These are phyloP conservation scores for Lymantria monacha DNA, from an alignment of 2,888 invertebrate species.

Conservation along the genomic window DNA sequence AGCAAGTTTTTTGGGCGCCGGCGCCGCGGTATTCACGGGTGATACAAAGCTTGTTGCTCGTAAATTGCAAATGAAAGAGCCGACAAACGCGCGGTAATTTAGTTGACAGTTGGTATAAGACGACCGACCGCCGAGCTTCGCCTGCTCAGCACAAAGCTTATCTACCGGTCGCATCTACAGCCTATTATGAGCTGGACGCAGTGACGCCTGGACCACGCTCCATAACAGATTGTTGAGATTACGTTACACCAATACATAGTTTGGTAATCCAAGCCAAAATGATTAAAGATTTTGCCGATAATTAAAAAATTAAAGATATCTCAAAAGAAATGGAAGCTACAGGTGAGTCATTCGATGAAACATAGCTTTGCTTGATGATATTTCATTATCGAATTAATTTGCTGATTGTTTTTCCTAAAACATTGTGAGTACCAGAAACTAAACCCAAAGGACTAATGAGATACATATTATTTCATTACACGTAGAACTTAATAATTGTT, in stretches of 20 bases:
- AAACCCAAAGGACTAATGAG: slow-evolving; percentile 28
- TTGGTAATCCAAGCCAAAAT: slow-evolving; percentile 31
- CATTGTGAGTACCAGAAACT: slow-evolving; percentile 18
- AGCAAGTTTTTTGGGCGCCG: slow-evolving; percentile 55
- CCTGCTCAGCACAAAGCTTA: slow-evolving; percentile 57
- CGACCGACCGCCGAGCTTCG: slow-evolving; percentile 37
- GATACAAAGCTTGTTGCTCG: slow-evolving; percentile 58
- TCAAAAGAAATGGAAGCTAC: slow-evolving; percentile 20
- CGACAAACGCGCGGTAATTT: slow-evolving; percentile 76
- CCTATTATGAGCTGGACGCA: slow-evolving; percentile 73
- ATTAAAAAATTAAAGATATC: slow-evolving; percentile 34
- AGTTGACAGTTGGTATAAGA: slow-evolving; percentile 68
- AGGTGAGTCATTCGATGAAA: slow-evolving; percentile 9
- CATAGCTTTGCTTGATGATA: slow-evolving; percentile 16
- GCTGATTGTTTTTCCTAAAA: slow-evolving; percentile 1
- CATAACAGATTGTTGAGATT: slow-evolving; percentile 65
- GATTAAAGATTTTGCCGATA: slow-evolving; percentile 33
- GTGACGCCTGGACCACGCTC: slow-evolving; percentile 54
- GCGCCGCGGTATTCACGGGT: slow-evolving; percentile 44
- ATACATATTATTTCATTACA: slow-evolving; percentile 35
- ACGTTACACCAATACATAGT: slow-evolving; percentile 33
- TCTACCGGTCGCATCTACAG: slow-evolving; percentile 70
- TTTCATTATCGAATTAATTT: background rate
- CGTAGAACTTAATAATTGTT: slow-evolving; percentile 40
- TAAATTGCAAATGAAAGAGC: slow-evolving; percentile 72